These are phyloP conservation scores for Rhinolophus ferrumequinum DNA, from an alignment of 2,113 vertebrate genomes.

Conservation along the genomic window DNA sequence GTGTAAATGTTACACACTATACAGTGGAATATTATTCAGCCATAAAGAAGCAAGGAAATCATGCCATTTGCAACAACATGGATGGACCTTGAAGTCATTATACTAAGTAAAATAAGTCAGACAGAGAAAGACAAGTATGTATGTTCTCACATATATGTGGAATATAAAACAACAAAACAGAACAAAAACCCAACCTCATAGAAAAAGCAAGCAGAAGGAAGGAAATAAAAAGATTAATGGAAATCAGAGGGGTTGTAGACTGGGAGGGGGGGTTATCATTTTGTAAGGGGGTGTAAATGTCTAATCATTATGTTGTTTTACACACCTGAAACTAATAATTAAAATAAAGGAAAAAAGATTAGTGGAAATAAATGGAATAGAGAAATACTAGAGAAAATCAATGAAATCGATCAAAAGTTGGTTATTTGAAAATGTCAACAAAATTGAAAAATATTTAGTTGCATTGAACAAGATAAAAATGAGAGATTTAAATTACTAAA, in stretches of 20 bases:
- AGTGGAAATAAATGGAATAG: background rate
- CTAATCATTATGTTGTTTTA: too few species aligned
- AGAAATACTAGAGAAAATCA: background rate
- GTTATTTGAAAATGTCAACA: background rate
- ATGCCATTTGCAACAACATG: background rate
- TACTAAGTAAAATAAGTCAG: background rate
- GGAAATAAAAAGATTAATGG: background rate
- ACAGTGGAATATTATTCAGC: background rate
- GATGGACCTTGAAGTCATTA: background rate
- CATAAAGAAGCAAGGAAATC: background rate
- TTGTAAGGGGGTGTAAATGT: too few species aligned
- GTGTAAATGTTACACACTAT: background rate
- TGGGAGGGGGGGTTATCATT: too few species aligned
- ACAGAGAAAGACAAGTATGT: background rate
- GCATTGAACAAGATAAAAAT: background rate
- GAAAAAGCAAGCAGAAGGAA: background rate
- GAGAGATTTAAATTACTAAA: background rate
- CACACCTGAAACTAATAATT: too few species aligned
- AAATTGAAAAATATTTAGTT: background rate
- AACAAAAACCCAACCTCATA: background rate
- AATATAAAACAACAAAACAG: background rate
- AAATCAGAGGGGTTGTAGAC: too few species aligned
- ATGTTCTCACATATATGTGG: background rate
- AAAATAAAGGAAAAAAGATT: too few species aligned
- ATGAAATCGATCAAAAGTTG: background rate